phyloP scores from a whole-genome alignment of 2,113 vertebrate genomes.

The Bombycilla garrulus region DNA sequence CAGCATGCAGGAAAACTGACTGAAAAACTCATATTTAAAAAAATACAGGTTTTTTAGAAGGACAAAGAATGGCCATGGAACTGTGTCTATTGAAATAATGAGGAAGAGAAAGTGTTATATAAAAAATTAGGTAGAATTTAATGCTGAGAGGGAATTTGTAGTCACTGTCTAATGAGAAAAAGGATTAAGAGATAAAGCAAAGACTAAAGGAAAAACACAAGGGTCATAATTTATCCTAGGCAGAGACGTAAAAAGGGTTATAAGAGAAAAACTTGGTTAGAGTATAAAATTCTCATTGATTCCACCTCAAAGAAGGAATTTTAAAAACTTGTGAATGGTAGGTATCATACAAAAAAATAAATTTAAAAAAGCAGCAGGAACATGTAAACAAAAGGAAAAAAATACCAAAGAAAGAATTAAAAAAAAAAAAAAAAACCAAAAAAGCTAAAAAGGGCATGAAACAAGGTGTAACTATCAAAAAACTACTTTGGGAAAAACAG shows the following conservation, averaged over 20 bases:
- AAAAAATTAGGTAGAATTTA: background rate
- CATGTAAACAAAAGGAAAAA: background rate
- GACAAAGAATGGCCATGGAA: background rate
- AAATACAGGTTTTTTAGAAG: background rate
- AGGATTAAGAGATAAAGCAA: background rate
- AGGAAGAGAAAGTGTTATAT: background rate
- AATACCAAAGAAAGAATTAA: rapidly evolving
- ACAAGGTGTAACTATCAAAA: background rate
- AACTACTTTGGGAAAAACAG: background rate
- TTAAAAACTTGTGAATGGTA: background rate
- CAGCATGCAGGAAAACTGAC: background rate
- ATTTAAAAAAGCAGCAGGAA: background rate
- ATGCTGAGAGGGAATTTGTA: background rate
- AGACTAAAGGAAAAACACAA: background rate
- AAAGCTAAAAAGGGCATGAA: rapidly evolving
- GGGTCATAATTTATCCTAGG: background rate
- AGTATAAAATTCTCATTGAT: background rate
- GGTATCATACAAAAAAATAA: background rate
- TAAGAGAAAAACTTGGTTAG: background rate
- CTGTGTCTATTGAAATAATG: background rate
- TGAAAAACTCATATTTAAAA: background rate
- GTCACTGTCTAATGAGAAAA: background rate
- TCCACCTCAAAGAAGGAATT: background rate
- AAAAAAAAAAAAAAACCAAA: background rate
- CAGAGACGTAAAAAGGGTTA: background rate